phyloP scores from a whole-genome alignment of 2,113 vertebrate genomes.

The Tinamus guttatus region DNA sequence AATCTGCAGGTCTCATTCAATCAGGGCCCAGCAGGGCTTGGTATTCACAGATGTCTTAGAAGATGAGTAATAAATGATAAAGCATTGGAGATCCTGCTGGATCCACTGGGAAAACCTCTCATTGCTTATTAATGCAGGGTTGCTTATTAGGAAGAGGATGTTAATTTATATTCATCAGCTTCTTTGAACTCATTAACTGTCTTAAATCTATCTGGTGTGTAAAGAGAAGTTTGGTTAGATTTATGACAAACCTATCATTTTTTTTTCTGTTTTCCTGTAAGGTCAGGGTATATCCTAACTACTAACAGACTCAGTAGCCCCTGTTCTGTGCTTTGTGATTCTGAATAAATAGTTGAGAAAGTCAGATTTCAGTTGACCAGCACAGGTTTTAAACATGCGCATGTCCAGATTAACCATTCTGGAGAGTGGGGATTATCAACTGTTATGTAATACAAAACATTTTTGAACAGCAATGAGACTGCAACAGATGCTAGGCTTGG shows the following conservation, averaged over 20 bases:
- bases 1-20: not conserved
- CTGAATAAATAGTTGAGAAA: not conserved
- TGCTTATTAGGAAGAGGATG: not conserved
- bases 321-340: not conserved
- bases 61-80: not conserved
- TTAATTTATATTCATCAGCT: not conserved
- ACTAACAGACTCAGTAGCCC: not conserved
- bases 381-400: not conserved
- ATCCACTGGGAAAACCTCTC: not conserved
- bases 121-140: not conserved
- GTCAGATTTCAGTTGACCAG: not conserved
- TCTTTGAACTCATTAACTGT: not conserved
- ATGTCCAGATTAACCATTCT: not conserved
- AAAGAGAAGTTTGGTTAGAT: not conserved
- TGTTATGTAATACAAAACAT: not conserved
- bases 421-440: not conserved
- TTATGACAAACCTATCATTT: not conserved
- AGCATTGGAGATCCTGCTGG: not conserved
- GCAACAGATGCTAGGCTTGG: slow-evolving; percentile 21
- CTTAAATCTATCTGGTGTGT: not conserved
- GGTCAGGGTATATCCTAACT: not conserved
- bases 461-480: slow-evolving; percentile 15
- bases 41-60: not conserved
- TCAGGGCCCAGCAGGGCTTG: not conserved
- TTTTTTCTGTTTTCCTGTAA: not conserved